A percentile compares a stretch with the other conserved stretches of the same genome.
phyloP scores from a whole-genome alignment of 2,888 invertebrate species.

The Adelphocoris suturalis region DNA sequence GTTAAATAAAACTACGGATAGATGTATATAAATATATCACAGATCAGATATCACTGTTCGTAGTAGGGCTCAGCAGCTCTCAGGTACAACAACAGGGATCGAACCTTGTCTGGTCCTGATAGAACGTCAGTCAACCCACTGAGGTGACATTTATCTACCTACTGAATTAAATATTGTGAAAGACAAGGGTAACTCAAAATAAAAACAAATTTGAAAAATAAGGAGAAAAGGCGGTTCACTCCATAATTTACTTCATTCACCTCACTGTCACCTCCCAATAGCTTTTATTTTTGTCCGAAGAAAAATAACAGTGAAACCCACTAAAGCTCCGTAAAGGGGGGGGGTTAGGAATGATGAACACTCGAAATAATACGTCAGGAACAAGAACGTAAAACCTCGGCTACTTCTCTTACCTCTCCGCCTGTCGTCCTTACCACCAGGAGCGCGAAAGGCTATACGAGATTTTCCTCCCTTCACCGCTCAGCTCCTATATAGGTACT shows the following conservation, averaged over 20 bases:
- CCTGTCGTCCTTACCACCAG: not conserved
- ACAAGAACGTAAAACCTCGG: conserved; percentile 40
- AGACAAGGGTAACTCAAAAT: too few relatives aligned
- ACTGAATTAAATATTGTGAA: too few relatives aligned
- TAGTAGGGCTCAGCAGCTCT: too few relatives aligned
- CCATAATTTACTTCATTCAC: not conserved
- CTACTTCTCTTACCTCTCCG: not conserved
- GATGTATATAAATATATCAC: too few relatives aligned
- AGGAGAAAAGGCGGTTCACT: not conserved
- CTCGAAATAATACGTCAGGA: conserved; percentile 54
- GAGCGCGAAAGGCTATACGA: conserved; percentile 14
- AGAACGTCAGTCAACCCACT: too few relatives aligned
- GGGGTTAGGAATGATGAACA: conserved; percentile 32
- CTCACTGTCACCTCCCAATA: conserved; percentile 27
- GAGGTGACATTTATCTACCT: too few relatives aligned
- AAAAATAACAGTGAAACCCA: conserved; percentile 60
- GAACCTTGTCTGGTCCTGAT: too few relatives aligned
- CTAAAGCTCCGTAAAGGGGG: conserved; percentile 32
- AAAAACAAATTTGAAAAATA: too few relatives aligned
- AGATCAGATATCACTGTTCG: too few relatives aligned
- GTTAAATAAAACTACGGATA: too few relatives aligned
- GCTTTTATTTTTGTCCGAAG: not conserved
- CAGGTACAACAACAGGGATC: too few relatives aligned
- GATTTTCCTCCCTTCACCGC: conserved; percentile 38
- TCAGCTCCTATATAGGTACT: not conserved